These are phyloP conservation scores for Morinoia aosen DNA, from an alignment of 2,888 invertebrate species.

Conservation along the genomic window DNA sequence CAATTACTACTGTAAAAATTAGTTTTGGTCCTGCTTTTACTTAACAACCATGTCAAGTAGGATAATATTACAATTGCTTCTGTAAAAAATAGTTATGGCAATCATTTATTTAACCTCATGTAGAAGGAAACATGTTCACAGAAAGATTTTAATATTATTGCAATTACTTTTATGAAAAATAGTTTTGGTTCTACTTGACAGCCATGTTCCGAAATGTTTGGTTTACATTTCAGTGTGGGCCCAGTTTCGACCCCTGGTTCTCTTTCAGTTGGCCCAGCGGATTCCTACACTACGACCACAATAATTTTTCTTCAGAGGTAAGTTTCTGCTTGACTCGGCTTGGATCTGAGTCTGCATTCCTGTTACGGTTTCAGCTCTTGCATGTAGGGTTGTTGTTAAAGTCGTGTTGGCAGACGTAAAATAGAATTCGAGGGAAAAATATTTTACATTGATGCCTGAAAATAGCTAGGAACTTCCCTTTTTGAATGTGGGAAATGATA, in stretches of 20 bases:
- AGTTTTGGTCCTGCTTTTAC: too few relatives aligned
- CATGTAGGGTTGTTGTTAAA: too few relatives aligned
- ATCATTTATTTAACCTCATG: not conserved
- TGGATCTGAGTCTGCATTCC: too few relatives aligned
- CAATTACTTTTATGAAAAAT: not conserved
- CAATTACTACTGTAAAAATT: too few relatives aligned
- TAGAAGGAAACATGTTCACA: not conserved
- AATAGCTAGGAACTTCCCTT: too few relatives aligned
- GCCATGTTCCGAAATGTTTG: not conserved
- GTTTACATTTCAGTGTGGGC: slow-evolving; percentile 49
- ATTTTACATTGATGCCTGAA: too few relatives aligned
- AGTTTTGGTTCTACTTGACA: not conserved
- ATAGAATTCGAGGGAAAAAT: too few relatives aligned
- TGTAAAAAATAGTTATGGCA: not conserved
- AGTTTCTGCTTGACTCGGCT: not conserved
- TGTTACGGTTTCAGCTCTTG: too few relatives aligned
- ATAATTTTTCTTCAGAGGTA: not conserved
- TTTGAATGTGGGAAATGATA: too few relatives aligned
- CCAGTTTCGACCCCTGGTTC: slow-evolving; percentile 49
- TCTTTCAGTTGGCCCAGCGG: slow-evolving; percentile 55
- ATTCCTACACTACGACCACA: not conserved
- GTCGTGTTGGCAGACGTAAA: too few relatives aligned
- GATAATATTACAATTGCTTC: too few relatives aligned
- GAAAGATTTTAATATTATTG: not conserved
- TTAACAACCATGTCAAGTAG: too few relatives aligned